Base-by-base conservation (phyloP, 2,797 vertebrate genomes). In the Crax fasciolata region DNA sequence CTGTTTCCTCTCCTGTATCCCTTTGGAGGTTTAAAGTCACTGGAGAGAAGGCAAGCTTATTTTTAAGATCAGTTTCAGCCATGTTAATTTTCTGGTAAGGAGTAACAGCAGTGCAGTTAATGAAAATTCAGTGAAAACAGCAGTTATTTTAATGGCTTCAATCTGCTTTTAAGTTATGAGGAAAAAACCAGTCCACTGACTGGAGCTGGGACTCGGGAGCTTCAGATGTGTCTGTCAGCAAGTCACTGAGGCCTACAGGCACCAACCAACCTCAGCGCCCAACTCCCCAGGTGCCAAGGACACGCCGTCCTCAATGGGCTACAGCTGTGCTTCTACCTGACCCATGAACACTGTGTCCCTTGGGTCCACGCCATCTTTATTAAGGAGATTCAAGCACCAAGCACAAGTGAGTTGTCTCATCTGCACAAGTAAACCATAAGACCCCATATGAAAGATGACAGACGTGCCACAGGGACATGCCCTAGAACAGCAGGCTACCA, bases 11-110 rank as follows among this genome's bases (percentile, higher is more conserved):
- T 39, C 51, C 51, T 51, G 74, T 87, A 27, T 52, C 14, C 19
- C 17, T 84, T 28, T 68, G 27, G n/a, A 84, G 21, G 54, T 77
- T 96, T 84, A 89, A 55, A 89, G 75, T 32, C 32, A 78, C 19
- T 6, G 2, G 28, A 74, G 43, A 48, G 84, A 4, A 4, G 52
- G 20, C 67, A 87, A 87, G 52, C 9, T 67, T 72, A 78, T 80
- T 94, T 87, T 81, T 78, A 73, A 77, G 48, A 84, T 72, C 8
- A 46, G 24, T 79, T 90, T 66, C 66, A 82, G 74, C 19, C 11
- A 43, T 2, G 6, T 61, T 54, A 94, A 78, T 79, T 78, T 65
- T 44, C 75, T 38, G 16, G 58, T 75, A 89, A 87, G 62, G 68
- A 62, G 65, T 30, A 87, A 78, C 1, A 83, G 41, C 67, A 57